Evolutionary conservation across 2,888 invertebrate species (phyloP), one percentile per base, ranked within the genome.

Genomic region (Tipula helvola): DNA sequence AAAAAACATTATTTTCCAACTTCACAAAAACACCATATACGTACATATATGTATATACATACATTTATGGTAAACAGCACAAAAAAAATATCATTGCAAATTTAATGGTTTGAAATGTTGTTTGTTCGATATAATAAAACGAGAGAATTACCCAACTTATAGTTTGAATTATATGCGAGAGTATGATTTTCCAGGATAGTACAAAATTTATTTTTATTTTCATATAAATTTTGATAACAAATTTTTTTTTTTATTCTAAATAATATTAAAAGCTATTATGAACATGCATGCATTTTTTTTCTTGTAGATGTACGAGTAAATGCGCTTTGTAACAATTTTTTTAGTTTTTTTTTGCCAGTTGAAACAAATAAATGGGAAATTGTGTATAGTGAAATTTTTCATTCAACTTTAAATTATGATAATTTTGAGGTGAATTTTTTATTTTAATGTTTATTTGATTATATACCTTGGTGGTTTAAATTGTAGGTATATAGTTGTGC

Each of bases 121-220:
- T 71, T 71, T 71, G 71, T 71, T 71, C 71, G 71, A 28, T 28
- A 71, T 71, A 71, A 71, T 71, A 71, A 12, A 71, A 71, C 10
- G 71, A 71, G 71, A 18, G 28, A 71, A 71, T 71, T 71, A 71
- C 71, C 71, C 71, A 71, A 71, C 71, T 71, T 52, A n/a, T n/a
- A n/a, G 52, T 52, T 52, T 28, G 71, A 71, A 71, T 71, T 71
- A 71, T 71, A 71, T 71, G n/a, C 71, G 71, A 71, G 71, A 71
- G 71, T 71, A 71, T 71, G 71, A 71, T 71, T 71, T 71, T 71
- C 71, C 71, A 71, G 71, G 71, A 71, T 71, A 71, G 71, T 71
- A 3, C 39, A 13, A 71, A 71, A 28, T 71, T 71, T 71, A 71
- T 71, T 71, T 71, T 71, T 71, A 71, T 71, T 71, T 71, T 28